A percentile compares a stretch with the other conserved stretches of the same genome.
Evolutionary conservation across 2,888 invertebrate genomes (phyloP).

Genomic region (Hemistola chrysoprasaria): DNA sequence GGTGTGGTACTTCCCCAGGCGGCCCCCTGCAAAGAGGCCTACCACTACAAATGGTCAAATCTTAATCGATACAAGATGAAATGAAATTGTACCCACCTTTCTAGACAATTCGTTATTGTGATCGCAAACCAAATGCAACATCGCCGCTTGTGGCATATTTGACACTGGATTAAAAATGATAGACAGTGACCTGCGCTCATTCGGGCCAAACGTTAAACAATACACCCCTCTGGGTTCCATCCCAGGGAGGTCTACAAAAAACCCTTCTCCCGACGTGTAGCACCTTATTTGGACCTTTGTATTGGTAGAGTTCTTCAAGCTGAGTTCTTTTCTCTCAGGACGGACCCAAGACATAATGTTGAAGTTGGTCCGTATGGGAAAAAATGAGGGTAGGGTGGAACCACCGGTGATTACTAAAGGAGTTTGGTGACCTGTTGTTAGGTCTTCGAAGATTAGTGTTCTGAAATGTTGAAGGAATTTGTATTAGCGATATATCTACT

Average conservation of each 20-base stretch:
- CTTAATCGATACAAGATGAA: no score
- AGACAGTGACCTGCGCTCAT: slow-evolving; percentile 57
- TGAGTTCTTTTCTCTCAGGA: slow-evolving; percentile 62
- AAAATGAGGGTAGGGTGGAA: slow-evolving; percentile 48
- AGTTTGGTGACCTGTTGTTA: slow-evolving; percentile 44
- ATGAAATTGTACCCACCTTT: slow-evolving; percentile 45
- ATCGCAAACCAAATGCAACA: slow-evolving; percentile 57
- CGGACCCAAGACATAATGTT: slow-evolving; percentile 62
- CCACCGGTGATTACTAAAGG: slow-evolving; percentile 54
- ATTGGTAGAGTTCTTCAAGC: slow-evolving; percentile 59
- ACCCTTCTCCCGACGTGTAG: slow-evolving; percentile 66
- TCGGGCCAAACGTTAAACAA: slow-evolving; percentile 54
- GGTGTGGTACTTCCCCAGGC: no score
- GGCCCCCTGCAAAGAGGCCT: no score
- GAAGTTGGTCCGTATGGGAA: slow-evolving; percentile 66
- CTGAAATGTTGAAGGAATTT: slow-evolving; percentile 47
- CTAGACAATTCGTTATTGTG: slow-evolving; percentile 59
- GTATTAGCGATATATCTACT: no score
- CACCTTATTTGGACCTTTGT: slow-evolving; percentile 62
- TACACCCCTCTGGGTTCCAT: slow-evolving; percentile 54
- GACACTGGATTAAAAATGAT: slow-evolving; percentile 56
- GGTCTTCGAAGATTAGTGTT: slow-evolving; percentile 60
- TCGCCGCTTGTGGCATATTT: slow-evolving; percentile 48
- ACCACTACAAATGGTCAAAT: no score
- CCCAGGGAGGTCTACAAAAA: slow-evolving; percentile 59